phyloP scores from a whole-genome alignment of 2,797 vertebrate species.

The Xyrichtys novacula region DNA sequence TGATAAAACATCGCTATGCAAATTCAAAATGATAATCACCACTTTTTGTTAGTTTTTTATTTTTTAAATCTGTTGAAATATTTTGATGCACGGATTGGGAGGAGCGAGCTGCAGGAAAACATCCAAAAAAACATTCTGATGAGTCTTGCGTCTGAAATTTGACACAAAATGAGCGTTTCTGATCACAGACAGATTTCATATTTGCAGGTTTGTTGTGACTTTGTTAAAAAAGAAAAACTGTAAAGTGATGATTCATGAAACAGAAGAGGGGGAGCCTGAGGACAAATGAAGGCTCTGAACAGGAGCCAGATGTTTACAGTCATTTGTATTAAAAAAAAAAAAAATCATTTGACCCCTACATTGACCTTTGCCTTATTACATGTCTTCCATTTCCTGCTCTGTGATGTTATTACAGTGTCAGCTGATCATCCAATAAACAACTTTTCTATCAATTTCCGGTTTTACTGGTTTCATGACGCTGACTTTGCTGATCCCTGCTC shows the following conservation, averaged over 20 bases:
- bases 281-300: slow-evolving; percentile 8
- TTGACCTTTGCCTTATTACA: slow-evolving; percentile 3
- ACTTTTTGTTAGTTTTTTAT: background rate
- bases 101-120: background rate
- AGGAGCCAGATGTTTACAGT: slow-evolving; percentile 11
- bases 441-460: slow-evolving; percentile 4
- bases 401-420: background rate
- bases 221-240: too few relatives aligned
- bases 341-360: background rate
- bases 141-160: too few relatives aligned
- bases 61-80: background rate
- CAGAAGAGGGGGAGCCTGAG: background rate
- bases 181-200: slow-evolving; percentile 31
- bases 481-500: too few relatives aligned
- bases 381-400: slow-evolving; percentile 25
- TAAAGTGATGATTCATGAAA: background rate
- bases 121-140: background rate
- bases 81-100: background rate
- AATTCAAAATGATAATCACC: background rate
- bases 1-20: slow-evolving; percentile 11
- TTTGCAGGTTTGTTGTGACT: background rate
- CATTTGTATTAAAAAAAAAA: background rate
- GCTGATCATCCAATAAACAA: slow-evolving; percentile 22
- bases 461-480: background rate
- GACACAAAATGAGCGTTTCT: too few relatives aligned